These are phyloP conservation scores for Planococcus citri DNA, from an alignment of 1,140 invertebrate genomes.

Conservation along the genomic window DNA sequence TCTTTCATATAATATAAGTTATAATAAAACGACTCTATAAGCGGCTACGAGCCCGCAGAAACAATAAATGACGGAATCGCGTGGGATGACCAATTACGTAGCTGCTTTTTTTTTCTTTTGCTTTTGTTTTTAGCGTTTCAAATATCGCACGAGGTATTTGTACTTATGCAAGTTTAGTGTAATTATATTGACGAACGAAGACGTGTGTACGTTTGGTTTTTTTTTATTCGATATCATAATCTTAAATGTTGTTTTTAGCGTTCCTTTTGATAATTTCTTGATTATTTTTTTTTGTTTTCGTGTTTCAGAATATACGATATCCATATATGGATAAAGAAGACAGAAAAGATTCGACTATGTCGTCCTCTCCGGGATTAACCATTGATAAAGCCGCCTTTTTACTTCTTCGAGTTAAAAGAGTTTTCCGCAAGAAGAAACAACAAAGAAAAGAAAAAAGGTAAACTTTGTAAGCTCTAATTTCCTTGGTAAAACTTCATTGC, in stretches of 20 bases:
- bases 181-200: no score
- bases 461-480: slow-evolving; percentile 11
- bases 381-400: slow-evolving; percentile 78
- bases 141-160: no score
- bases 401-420: slow-evolving; percentile 69
- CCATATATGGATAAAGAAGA: slow-evolving; percentile 12
- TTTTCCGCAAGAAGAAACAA: slow-evolving; percentile 79
- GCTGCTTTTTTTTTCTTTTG: no score
- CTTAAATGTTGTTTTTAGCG: no score
- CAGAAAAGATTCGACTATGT: not conserved
- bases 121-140: no score
- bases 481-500: no score
- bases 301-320: not conserved
- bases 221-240: no score
- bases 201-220: no score
- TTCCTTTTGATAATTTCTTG: no score
- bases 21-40: no score
- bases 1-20: not conserved
- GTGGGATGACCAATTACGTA: not conserved
- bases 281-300: not conserved
- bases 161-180: no score
- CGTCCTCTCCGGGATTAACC: slow-evolving; percentile 38
- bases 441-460: slow-evolving; percentile 66
- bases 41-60: not conserved
- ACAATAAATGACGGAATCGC: not conserved